Percentiles rank a stretch among this genome's conserved stretches.
Conservation (phyloP, 2,888 invertebrate species). For the Congeria kusceri region DNA sequence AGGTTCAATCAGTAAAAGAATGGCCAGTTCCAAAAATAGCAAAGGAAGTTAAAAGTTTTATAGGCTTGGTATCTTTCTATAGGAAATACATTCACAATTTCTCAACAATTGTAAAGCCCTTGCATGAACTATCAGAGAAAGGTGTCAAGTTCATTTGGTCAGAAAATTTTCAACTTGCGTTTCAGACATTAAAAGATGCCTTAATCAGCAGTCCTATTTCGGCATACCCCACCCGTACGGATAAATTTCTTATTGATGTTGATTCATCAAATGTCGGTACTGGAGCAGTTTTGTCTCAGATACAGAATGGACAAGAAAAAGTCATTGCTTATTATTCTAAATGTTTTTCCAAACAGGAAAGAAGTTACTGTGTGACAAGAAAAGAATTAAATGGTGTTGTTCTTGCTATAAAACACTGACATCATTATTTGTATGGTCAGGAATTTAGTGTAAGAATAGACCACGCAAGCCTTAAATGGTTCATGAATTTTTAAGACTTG, state of each 20-base stretch:
- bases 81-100: too few species aligned
- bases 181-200: too few species aligned
- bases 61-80: too few species aligned
- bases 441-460: slow-evolving; percentile 49
- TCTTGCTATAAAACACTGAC: slow-evolving; percentile 48
- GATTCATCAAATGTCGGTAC: slow-evolving; percentile 28
- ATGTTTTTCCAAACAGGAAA: slow-evolving; percentile 17
- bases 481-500: slow-evolving; percentile 37
- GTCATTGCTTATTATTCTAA: slow-evolving; percentile 40
- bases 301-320: slow-evolving; percentile 37
- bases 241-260: neutral
- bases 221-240: too few species aligned
- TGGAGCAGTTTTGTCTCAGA: slow-evolving; percentile 33
- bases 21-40: too few species aligned
- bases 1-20: too few species aligned
- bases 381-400: slow-evolving; percentile 48
- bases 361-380: slow-evolving; percentile 40
- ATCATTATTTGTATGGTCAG: slow-evolving; percentile 58
- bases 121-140: too few species aligned
- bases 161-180: too few species aligned
- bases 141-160: too few species aligned
- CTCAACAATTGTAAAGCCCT: too few species aligned
- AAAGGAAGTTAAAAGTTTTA: too few species aligned
- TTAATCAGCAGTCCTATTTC: too few species aligned
- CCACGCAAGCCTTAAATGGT: slow-evolving; percentile 48